Base-by-base conservation (phyloP, 2,888 invertebrate genomes). In the Epirrhoe tristata region DNA sequence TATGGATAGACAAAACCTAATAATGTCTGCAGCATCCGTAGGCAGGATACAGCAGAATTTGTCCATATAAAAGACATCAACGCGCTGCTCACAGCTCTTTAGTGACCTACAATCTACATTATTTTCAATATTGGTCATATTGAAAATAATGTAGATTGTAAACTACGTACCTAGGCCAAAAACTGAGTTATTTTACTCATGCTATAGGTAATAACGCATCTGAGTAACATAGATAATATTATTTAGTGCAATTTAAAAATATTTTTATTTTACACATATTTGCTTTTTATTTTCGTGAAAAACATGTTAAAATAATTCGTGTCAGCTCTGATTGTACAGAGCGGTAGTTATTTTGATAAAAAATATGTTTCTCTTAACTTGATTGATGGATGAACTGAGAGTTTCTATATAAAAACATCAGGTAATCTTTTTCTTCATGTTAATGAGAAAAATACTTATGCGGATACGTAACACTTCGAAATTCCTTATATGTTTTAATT, bases 351-450 rank as follows among this genome's bases (percentile, higher is more conserved):
- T 64, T 71, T 68, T 61, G 51, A 59, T 59, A 71, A 71, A 68
- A 71, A 68, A 51, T 43, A 32, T 62, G 60, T 66, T 67, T 62
- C 55, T 52, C 54, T 53, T 48, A 59, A 14, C 43, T 60, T 71
- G 72, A 72, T 72, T 72, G 70, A 72, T 68, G 68, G 63, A 65
- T 57, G 48, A 48, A 32, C 7, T 54, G 56, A 46, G 17, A 53
- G 50, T 31, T 60, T 51, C 51, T 14, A 48, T 55, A 61, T 14
- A 71, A 70, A 71, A 62, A 62, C 53, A 31, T 32, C 14, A 48
- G 36, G 51, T 60, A 46, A 12, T 7, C 12, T 60, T 53, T n/a
- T 16, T 48, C 10, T 59, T 39, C 52, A 54, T 46, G 46, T 43
- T 54, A 54, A 53, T 61, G 54, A 17, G 53, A 61, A 61, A 61